Evolutionary conservation across 2,797 vertebrate genomes (phyloP).

Genomic region (Diceros bicornis): DNA sequence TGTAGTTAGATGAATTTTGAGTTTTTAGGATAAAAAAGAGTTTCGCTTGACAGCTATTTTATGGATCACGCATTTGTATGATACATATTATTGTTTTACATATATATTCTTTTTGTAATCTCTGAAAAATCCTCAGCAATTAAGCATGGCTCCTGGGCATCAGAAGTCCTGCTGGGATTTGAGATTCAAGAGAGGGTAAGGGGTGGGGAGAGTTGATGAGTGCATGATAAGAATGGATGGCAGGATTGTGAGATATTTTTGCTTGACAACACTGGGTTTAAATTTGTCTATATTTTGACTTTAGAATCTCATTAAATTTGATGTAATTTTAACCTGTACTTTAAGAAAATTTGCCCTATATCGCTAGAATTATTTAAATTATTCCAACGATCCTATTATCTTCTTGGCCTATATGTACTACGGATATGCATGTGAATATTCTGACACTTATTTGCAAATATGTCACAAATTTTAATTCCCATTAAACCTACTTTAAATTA

Average conservation of each 20-base stretch:
- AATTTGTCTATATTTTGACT: not conserved
- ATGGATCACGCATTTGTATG: not conserved
- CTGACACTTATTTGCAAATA: not conserved
- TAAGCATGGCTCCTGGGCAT: not conserved
- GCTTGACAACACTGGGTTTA: not conserved
- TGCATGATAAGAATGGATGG: fast-evolving
- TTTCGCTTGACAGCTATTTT: not conserved
- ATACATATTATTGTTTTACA: not conserved
- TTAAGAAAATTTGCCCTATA: not conserved
- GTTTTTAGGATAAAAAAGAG: not conserved
- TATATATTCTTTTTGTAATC: not conserved
- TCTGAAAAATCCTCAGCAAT: not conserved
- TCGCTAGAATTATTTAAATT: not conserved
- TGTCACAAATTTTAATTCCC: not conserved
- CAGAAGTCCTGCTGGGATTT: not conserved
- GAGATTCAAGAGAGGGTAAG: no score
- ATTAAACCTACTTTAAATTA: not conserved
- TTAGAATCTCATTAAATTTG: not conserved
- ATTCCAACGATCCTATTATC: not conserved
- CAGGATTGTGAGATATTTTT: not conserved
- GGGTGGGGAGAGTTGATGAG: no score
- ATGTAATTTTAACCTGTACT: not conserved
- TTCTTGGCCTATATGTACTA: not conserved
- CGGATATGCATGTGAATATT: not conserved
- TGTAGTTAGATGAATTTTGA: not conserved